Base-by-base conservation (phyloP, 2,797 vertebrate genomes). In the Okamejei kenojei region DNA sequence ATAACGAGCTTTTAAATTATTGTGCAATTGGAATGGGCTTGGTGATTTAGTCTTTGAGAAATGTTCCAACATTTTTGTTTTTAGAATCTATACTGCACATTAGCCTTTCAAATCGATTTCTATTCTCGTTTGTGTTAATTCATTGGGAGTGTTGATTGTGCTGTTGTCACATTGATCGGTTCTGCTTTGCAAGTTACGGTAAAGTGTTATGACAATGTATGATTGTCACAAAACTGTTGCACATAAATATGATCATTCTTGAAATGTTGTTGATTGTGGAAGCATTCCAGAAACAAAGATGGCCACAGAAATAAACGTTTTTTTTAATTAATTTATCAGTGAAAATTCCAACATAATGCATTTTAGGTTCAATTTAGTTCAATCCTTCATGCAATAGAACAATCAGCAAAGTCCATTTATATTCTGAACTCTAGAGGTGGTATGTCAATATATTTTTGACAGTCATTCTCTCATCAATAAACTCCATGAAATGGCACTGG, bases 61-160 rank as follows among this genome's bases (percentile, higher is more conserved):
- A 91, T 91, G 35, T 74, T 74, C 61, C 35, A 91, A 68, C 23
- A 13, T 92, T 29, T 92, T 92, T 74, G 65, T 74, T 76, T 76
- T 58, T 92, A 19, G 68, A 76, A 92, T 13, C 38, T 11, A 29
- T 29, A 45, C 23, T 71, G 71, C 26, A 5, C 35, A 76, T 29
- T n/a, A 92, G 68, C 10, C 35, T 92, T 92, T 29, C 71, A 74
- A 74, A 38, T 76, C 23, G 38, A 76, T 54, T 54, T 92, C 38
- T 74, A 23, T 7, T 74, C 71, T 17, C 71, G 7, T 21, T 92
- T 88, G n/a, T 68, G 15, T 88, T 68, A 88, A 68, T 88, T 21
- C 32, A n/a, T 92, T 71, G 35, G 58, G 29, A 74, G 71, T 91
- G 15, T 38, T 74, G 4, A 45, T 90, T 19, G 29, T 45, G 11